Evolutionary conservation across 2,797 vertebrate species (phyloP), one percentile per base, ranked within the genome.

Genomic region (Ceryle rudis): DNA sequence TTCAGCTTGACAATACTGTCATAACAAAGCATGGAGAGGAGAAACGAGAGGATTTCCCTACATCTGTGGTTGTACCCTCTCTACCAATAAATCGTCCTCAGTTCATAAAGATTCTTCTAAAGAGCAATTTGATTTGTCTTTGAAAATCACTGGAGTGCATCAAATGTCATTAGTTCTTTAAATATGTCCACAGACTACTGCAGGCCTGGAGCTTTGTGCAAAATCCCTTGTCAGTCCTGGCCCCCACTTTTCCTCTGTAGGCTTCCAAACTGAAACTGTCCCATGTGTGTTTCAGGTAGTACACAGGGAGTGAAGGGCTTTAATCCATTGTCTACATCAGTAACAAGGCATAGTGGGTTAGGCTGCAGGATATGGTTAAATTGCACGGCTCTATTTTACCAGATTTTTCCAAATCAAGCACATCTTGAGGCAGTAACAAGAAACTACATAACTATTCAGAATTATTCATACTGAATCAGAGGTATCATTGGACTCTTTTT

Each of bases 91-190:
- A 69, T 78, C n/a, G 46, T 91, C 19, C 35, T 83, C 0, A 0
- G 41, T 71, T 94, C 81, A 71, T 70, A 83, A 86, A 74, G 52
- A 74, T 80, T 86, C 42, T 92, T 90, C 69, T 86, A 69, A 86
- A 95, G 57, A 88, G 66, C 72, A 86, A 83, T 86, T 97, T 83
- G 54, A 78, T 92, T 95, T 94, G 55, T 65, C 69, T 93, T 94
- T 94, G 79, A 78, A 93, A 91, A 81, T 49, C 72, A 88, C 49
- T 78, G 41, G 75, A 88, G 69, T 93, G 75, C 62, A 75, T 88
- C 70, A 86, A 86, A 90, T 83, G 42, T 69, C 72, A 89, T 94
- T 80, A 91, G n/a, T 74, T 91, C 67, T 95, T 93, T 60, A 93
- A 86, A 71, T 78, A 64, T 62, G 31, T 57, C 57, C 65, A 58